phyloP scores from a whole-genome alignment of 2,113 vertebrate genomes.

The Brachirus orientalis region DNA sequence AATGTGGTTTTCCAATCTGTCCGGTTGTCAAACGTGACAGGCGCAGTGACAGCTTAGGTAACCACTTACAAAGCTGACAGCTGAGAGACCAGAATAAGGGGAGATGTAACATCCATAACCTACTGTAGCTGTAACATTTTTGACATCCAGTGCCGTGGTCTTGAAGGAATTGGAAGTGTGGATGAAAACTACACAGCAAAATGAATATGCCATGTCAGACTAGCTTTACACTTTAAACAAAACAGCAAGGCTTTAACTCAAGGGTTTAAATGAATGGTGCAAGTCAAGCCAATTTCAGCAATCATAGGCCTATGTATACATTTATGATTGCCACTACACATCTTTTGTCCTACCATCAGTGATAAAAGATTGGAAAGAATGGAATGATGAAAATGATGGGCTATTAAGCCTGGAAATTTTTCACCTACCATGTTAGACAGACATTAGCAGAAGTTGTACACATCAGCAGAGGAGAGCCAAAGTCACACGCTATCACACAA shows the following conservation, averaged over 20 bases:
- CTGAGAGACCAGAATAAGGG: constrained; percentile 59
- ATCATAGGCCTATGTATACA: neutral
- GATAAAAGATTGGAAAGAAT: constrained; percentile 17
- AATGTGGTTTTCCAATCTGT: constrained; percentile 75
- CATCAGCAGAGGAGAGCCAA: constrained; percentile 31
- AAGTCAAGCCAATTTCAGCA: neutral
- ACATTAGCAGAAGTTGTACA: constrained; percentile 59
- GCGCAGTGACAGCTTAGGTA: constrained; percentile 67
- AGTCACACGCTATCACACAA: constrained; percentile 21
- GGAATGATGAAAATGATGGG: constrained; percentile 25
- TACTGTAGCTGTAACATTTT: constrained; percentile 13
- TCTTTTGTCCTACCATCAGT: constrained; percentile 1
- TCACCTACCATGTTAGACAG: constrained; percentile 40
- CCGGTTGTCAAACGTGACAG: constrained; percentile 63
- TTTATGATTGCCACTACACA: neutral
- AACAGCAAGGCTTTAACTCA: neutral
- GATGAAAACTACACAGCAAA: constrained; percentile 10
- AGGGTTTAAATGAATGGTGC: neutral
- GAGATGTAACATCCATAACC: constrained; percentile 45
- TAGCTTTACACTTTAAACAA: neutral
- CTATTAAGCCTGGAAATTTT: constrained; percentile 39
- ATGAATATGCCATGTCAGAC: constrained; percentile 3
- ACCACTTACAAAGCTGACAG: constrained; percentile 61
- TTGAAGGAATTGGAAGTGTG: constrained; percentile 15
- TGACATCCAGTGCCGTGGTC: constrained; percentile 9